Conservation (phyloP, 2,888 invertebrate genomes). For the Drosophila kanekoi region DNA sequence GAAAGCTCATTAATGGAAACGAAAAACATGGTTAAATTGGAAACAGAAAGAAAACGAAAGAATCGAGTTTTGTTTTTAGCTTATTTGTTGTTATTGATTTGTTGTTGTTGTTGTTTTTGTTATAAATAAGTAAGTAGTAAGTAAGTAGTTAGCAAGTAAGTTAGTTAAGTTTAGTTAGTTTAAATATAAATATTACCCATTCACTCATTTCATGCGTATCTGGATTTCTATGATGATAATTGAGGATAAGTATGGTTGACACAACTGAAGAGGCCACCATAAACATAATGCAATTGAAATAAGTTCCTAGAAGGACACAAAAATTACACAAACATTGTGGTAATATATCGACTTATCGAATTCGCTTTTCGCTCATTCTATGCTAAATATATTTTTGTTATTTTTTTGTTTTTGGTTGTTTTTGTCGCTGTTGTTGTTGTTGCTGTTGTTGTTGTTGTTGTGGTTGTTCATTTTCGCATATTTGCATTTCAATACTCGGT, state of each 20-base stretch:
- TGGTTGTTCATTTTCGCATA: too few species aligned
- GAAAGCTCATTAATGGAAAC: conserved; percentile 34
- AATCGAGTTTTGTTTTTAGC: conserved; percentile 13
- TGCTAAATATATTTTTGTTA: conserved; percentile 31
- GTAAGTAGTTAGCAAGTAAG: conserved; percentile 72
- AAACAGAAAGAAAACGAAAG: conserved; percentile 36
- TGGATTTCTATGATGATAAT: conserved; percentile 98
- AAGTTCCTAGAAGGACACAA: conserved; percentile 91
- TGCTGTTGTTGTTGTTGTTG: neutral
- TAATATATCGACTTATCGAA: conserved; percentile 64
- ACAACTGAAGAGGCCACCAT: conserved; percentile 99
- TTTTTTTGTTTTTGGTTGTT: too few species aligned
- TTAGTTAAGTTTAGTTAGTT: conserved; percentile 70
- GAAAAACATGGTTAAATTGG: too few species aligned
- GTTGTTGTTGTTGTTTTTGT: conserved; percentile 26
- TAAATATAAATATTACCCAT: conserved; percentile 90
- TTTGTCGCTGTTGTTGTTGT: conserved; percentile 5
- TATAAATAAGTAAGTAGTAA: conserved; percentile 61
- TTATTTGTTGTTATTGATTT: conserved; percentile 26
- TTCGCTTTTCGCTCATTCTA: conserved; percentile 36
- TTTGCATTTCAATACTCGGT: neutral
- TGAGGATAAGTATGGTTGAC: conserved; percentile 98
- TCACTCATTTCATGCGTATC: conserved; percentile 99
- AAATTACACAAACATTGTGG: conserved; percentile 85
- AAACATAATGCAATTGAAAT: conserved; percentile 99